Conservation (phyloP, 2,113 vertebrate species). For the Gasterosteus nipponicus region DNA sequence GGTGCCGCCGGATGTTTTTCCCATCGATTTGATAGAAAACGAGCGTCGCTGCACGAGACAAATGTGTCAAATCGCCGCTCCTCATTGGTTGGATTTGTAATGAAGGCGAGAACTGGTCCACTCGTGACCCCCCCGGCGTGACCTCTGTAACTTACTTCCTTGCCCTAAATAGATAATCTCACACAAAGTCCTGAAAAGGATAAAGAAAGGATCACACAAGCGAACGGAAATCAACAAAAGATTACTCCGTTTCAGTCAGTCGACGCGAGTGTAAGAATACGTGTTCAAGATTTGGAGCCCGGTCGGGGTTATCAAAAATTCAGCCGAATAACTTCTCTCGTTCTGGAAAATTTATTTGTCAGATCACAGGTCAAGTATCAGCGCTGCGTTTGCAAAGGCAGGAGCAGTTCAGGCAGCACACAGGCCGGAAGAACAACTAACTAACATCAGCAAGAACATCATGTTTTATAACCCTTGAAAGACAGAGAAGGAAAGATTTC, state of each 20-base stretch:
- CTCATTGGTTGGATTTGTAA: not conserved
- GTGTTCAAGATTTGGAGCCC: no score
- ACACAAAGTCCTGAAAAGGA: constrained; percentile 1
- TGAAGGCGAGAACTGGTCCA: not conserved
- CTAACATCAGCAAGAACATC: no score
- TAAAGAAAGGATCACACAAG: constrained; percentile 24
- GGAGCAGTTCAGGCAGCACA: no score
- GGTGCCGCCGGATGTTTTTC: not conserved
- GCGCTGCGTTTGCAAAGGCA: no score
- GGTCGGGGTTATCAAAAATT: no score
- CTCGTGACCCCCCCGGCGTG: not conserved
- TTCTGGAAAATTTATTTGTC: no score
- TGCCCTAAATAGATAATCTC: constrained; percentile 39
- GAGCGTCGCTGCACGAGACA: not conserved
- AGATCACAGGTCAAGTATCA: no score
- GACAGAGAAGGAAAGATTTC: no score
- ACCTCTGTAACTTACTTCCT: constrained; percentile 1
- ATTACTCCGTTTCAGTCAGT: constrained; percentile 32
- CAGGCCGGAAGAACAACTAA: no score
- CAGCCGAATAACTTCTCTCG: no score
- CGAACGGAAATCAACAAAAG: constrained; percentile 19
- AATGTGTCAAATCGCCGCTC: not conserved
- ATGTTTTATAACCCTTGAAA: no score
- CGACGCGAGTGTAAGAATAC: no score
- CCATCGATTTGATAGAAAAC: not conserved